Conservation (phyloP, 2,888 invertebrate species). For the Ashinkailepas kermadecensis region DNA sequence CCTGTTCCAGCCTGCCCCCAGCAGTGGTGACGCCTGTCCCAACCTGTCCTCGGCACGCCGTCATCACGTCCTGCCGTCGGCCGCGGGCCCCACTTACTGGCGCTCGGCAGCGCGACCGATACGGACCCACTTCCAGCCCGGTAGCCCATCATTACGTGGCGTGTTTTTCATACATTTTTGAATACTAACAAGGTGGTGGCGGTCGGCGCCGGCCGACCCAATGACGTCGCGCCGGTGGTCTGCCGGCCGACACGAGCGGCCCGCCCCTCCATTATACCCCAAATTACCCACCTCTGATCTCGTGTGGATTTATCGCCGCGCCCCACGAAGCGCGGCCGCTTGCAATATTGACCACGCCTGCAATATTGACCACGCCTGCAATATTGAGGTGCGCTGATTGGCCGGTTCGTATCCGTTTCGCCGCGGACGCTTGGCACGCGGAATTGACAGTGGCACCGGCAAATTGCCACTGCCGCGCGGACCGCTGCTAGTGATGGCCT, state of each 20-base stretch:
- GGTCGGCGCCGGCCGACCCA: not conserved
- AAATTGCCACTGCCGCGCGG: too few species aligned
- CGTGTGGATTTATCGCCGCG: not conserved
- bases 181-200: conserved; percentile 13
- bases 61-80: too few species aligned
- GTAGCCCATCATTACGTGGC: conserved; percentile 8
- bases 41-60: too few species aligned
- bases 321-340: not conserved
- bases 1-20: too few species aligned
- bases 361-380: conserved; percentile 10
- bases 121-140: not conserved
- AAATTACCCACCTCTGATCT: conserved; percentile 11
- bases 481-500: too few species aligned
- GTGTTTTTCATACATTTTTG: conserved; percentile 21
- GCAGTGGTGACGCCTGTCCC: too few species aligned
- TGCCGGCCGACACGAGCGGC: not conserved
- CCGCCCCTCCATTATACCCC: conserved; percentile 10
- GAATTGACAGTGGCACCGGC: not conserved
- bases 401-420: not conserved
- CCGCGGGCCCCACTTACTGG: too few species aligned
- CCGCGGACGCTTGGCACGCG: not conserved
- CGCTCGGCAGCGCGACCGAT: too few species aligned
- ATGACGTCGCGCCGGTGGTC: conserved; percentile 17
- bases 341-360: not conserved
- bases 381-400: not conserved